Conservation (phyloP, 2,888 invertebrate species). For the Bimastos eiseni region DNA sequence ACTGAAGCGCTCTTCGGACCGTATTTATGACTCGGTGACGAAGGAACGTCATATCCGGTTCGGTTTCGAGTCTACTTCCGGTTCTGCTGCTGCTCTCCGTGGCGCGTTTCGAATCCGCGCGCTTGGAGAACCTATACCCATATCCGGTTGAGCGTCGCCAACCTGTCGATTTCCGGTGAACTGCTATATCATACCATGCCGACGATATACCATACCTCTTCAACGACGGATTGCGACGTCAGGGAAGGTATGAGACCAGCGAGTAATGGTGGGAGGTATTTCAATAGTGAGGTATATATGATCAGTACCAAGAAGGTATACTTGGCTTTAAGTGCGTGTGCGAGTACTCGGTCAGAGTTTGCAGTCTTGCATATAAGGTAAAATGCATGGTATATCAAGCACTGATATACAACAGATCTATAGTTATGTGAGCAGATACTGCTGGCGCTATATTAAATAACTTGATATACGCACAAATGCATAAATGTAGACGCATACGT, state of each 20-base stretch:
- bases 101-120: neutral
- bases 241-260: constrained; percentile 16
- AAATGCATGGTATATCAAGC: too few species aligned
- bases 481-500: too few species aligned
- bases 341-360: neutral
- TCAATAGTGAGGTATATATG: neutral
- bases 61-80: neutral
- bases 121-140: neutral
- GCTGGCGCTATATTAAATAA: too few species aligned
- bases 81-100: neutral
- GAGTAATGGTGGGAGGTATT: neutral
- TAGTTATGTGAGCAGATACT: too few species aligned
- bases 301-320: neutral
- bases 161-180: neutral
- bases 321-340: neutral
- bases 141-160: neutral
- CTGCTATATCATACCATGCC: neutral
- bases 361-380: too few species aligned
- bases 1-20: neutral
- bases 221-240: neutral
- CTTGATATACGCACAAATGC: too few species aligned
- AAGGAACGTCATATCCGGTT: neutral
- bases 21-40: neutral
- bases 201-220: constrained; percentile 13
- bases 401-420: too few species aligned